phyloP scores from a whole-genome alignment of 2,113 vertebrate genomes.

The Condylura cristata region DNA sequence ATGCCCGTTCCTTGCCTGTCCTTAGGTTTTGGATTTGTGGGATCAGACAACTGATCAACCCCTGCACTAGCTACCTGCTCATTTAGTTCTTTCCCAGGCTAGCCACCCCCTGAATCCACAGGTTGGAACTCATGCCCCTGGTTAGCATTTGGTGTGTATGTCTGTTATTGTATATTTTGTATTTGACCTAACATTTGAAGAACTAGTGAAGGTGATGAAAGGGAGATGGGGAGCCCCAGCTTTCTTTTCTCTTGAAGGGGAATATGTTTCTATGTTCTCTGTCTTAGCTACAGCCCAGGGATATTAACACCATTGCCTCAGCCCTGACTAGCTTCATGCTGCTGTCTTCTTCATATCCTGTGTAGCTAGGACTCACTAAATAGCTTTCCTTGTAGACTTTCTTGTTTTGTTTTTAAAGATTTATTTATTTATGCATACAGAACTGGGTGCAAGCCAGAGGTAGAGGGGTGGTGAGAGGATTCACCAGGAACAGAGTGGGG shows the following conservation, averaged over 20 bases:
- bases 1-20: background rate
- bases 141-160: too few relatives aligned
- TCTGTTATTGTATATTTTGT: too few relatives aligned
- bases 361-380: background rate
- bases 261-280: background rate
- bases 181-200: background rate
- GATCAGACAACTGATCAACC: too few relatives aligned
- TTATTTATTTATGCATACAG: too few relatives aligned
- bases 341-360: accelerated
- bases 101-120: too few relatives aligned
- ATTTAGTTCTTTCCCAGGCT: too few relatives aligned
- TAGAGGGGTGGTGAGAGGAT: too few relatives aligned
- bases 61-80: too few relatives aligned
- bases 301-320: background rate
- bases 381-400: background rate
- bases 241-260: background rate
- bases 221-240: background rate
- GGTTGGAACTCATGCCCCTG: too few relatives aligned
- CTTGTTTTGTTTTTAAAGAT: too few relatives aligned
- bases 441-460: too few relatives aligned
- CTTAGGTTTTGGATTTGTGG: background rate
- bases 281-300: background rate
- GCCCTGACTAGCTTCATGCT: background rate
- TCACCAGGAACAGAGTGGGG: too few relatives aligned
- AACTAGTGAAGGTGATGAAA: background rate